Conservation (phyloP, 2,888 invertebrate genomes). For the Tipula unca region DNA sequence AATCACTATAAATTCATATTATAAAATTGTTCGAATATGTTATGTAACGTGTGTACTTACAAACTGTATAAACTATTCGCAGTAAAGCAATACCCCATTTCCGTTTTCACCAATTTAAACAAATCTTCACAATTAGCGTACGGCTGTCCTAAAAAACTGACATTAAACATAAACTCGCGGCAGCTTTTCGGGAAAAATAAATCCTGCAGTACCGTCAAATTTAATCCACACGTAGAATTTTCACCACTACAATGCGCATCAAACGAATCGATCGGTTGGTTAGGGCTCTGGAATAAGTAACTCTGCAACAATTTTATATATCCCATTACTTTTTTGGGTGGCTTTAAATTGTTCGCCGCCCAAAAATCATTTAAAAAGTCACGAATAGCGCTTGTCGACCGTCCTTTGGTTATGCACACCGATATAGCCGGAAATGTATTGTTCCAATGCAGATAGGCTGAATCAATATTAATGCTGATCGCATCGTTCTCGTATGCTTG, state of each 20-base stretch:
- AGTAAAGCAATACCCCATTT: conserved; percentile 33
- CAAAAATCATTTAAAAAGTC: conserved; percentile 17
- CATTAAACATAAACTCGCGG: conserved; percentile 27
- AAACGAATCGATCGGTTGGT: neutral
- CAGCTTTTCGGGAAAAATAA: conserved; percentile 30
- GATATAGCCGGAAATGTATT: conserved; percentile 25
- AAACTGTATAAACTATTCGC: conserved; percentile 32
- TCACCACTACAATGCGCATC: neutral
- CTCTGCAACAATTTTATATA: neutral
- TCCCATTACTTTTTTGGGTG: neutral
- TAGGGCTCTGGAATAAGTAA: conserved; percentile 16
- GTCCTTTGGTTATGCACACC: conserved; percentile 20
- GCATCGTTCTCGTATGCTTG: conserved; percentile 21
- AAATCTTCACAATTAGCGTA: conserved; percentile 29
- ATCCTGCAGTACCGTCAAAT: neutral
- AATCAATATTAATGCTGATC: conserved; percentile 24
- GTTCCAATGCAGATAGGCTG: conserved; percentile 24
- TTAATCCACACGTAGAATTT: neutral
- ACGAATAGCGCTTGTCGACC: neutral
- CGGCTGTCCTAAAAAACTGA: conserved; percentile 26
- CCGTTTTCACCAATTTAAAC: conserved; percentile 32
- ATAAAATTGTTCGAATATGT: no score
- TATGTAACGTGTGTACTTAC: no score
- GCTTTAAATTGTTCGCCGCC: neutral
- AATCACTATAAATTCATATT: conserved; percentile 26